Base-by-base conservation (phyloP, 1,140 invertebrate genomes). In the Tigriopus japonicus region DNA sequence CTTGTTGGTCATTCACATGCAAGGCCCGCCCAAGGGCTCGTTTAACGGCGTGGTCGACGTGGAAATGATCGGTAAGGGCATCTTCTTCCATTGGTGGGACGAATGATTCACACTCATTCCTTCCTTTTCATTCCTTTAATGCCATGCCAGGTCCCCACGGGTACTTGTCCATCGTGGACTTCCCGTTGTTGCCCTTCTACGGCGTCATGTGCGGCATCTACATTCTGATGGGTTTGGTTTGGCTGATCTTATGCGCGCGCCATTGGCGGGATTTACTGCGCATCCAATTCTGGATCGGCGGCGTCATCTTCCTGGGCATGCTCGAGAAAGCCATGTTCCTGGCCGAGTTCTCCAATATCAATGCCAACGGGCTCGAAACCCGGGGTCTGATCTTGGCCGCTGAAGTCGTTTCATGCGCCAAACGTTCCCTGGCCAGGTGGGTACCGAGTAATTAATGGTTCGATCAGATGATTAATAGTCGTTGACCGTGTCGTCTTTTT, bases 261-360 rank as follows among this genome's bases (percentile, higher is more conserved):
- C 85, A 88, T 70, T 95, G 89, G 88, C 75, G 85, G 62, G 90
- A 95, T 70, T 72, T 95, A 5, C 73, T 95, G n/a, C 74, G 89
- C 52, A 86, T 95, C 35, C 91, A 95, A 75, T 93, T 91, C 73
- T 95, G 90, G 88, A 91, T 95, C 68, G 87, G 86, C 7, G 87
- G 78, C 42, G 87, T 93, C 42, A 87, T 91, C 60, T 73, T 92
- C 28, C 71, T 92, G 0, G 89, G 88, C 66, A 84, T 87, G 81
- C 65, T 86, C 10, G 85, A 64, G 56, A 65, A 82, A 69, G 87
- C 90, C 15, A 83, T 87, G 0, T 94, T 91, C 68, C 88, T 90
- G 70, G 87, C 83, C 0, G 88, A 93, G 70, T 91, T 87, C 72
- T 79, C 85, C 65, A 82, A 76, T 52, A 78, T 89, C 40, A 86